A percentile compares a stretch with the other conserved stretches of the same genome.
Conservation (phyloP, 2,888 invertebrate genomes). For the Hypolimnas misippus region DNA sequence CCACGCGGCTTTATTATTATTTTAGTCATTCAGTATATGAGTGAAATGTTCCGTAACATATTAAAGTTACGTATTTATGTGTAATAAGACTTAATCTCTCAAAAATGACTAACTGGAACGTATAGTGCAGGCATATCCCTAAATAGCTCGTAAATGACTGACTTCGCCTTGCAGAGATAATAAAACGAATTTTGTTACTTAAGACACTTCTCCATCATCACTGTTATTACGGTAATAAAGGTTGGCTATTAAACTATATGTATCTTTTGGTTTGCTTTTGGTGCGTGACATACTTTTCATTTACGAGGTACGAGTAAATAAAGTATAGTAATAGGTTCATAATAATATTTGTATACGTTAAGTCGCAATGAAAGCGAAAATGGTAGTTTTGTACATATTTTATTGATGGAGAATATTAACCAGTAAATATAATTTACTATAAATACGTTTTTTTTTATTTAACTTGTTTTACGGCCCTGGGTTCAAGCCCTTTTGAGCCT, state of each 20-base stretch:
- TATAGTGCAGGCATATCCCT: constrained; percentile 41
- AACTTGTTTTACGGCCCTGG: no score
- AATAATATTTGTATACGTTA: no score
- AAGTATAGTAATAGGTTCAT: neutral
- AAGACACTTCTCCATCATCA: constrained; percentile 44
- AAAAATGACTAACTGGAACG: constrained; percentile 17
- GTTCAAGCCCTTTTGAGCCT: no score
- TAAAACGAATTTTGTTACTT: constrained; percentile 55
- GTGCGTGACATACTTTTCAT: constrained; percentile 36
- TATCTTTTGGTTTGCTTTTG: constrained; percentile 34
- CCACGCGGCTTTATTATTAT: no score
- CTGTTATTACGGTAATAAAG: constrained; percentile 46
- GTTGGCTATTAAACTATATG: constrained; percentile 40
- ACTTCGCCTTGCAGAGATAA: constrained; percentile 57
- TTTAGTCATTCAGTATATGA: no score
- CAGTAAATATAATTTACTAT: no score
- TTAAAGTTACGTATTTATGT: constrained; percentile 1
- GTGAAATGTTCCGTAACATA: neutral
- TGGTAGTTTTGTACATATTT: no score
- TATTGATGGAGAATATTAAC: no score
- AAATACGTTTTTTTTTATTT: no score
- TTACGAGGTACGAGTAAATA: constrained; percentile 7
- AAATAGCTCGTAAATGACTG: constrained; percentile 54
- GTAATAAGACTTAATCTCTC: constrained; percentile 6
- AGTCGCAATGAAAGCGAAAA: no score